These are phyloP conservation scores for Meandrina meandrites DNA, from an alignment of 92 coral and sea anemone genomes.

Conservation along the genomic window DNA sequence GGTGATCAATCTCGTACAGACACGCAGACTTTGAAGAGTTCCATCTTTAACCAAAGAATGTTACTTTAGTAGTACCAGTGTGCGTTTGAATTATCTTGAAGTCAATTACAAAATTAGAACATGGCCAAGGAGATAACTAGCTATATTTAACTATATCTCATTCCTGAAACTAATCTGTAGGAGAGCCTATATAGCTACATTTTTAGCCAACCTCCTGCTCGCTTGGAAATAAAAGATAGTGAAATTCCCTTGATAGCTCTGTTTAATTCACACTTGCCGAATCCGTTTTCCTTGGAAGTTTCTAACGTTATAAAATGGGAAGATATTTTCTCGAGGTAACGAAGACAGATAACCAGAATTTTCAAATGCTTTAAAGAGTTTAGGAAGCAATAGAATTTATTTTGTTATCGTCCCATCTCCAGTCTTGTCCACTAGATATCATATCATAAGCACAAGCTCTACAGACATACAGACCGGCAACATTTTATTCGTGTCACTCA, in stretches of 20 bases:
- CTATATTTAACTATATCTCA: too few relatives aligned
- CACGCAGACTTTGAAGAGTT: not conserved
- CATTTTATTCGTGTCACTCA: conserved; percentile 4
- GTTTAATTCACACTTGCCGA: not conserved
- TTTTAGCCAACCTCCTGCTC: too few relatives aligned
- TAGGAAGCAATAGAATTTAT: not conserved
- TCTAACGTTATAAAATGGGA: not conserved
- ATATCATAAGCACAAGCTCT: not conserved
- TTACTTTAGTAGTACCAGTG: not conserved
- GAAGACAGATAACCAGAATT: not conserved
- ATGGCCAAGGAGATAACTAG: too few relatives aligned
- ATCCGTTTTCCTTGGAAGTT: too few relatives aligned
- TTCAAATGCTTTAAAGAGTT: not conserved
- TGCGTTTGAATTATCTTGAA: too few relatives aligned
- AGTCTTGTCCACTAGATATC: not conserved
- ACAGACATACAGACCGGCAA: not conserved
- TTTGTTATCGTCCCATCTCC: not conserved
- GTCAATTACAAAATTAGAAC: too few relatives aligned
- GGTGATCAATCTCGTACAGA: not conserved
- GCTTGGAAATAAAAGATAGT: too few relatives aligned
- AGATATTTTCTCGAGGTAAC: not conserved
- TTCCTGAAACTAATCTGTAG: too few relatives aligned
- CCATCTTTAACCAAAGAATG: not conserved
- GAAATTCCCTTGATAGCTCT: too few relatives aligned
- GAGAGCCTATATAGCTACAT: too few relatives aligned